Base-by-base conservation (phyloP, 2,113 vertebrate species). In the Empidonax traillii region DNA sequence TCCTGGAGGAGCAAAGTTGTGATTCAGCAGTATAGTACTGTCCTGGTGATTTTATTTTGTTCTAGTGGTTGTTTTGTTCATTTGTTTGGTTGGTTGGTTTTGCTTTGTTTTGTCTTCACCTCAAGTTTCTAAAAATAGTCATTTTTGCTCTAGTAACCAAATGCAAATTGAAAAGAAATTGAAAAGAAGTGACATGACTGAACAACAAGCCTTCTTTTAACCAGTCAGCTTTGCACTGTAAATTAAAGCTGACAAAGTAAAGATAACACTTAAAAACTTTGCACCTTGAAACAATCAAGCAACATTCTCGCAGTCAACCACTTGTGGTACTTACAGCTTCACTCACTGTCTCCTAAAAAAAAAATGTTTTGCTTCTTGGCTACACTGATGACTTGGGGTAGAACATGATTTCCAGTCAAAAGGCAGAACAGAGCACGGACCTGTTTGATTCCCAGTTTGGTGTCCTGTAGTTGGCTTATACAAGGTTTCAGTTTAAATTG, bases 321-420 rank as follows among this genome's bases (percentile, higher is more conserved):
- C 46, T 75, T 44, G 33, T 27, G 59, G 53, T 43, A 41, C 53
- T 79, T 83, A 83, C 14, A 83, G 68, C 30, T 78, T 81, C 72
- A 74, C 28, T 84, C 55, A n/a, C 10, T 49, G 41, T 86, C 59
- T 94, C 74, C 41, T 67, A 93, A 84, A 33, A 73, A 73, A 35
- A 90, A 80, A 49, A 59, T 8, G 49, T 30, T 92, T 87, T 93
- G 28, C 23, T 81, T 89, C 62, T 59, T 78, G 31, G 33, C 56
- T 90, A 66, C 93, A 63, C 49, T 86, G 39, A 82, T 79, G 79
- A 62, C 44, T 92, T 31, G 10, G 53, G 43, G 20, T 46, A 53
- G 56, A 91, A 88, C 39, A 79, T 20, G 44, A 96, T 84, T 94
- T 95, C 72, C 65, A 84, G 49, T 62, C 61, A 66, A 92, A 85